phyloP scores from a whole-genome alignment of 30 jellyfish, hydroid and myxozoan genomes.

The Hydractinia symbiolongicarpus region DNA sequence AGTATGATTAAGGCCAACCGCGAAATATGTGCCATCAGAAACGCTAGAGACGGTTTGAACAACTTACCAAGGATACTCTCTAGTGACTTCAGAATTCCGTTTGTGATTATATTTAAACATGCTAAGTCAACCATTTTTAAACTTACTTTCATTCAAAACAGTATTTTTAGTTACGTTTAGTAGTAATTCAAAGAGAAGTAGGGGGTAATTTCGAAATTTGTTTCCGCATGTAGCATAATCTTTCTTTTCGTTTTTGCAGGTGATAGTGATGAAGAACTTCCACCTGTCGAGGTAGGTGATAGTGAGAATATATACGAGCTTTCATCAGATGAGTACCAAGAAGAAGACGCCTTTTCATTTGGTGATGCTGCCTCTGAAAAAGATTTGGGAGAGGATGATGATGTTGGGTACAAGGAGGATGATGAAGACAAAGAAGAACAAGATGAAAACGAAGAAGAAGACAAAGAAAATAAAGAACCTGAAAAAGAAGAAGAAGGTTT shows the following conservation, averaged over 20 bases:
- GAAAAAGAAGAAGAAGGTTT: constrained; percentile 4
- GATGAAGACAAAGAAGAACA: background rate
- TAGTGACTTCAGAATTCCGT: too few species aligned
- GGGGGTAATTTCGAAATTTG: background rate
- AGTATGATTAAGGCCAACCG: too few species aligned
- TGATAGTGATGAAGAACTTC: constrained; percentile 24
- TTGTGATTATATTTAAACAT: too few species aligned
- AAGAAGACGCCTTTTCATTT: constrained; percentile 8
- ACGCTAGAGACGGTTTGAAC: background rate
- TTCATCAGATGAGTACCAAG: background rate
- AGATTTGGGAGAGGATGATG: constrained; percentile 17
- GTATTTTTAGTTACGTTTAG: too few species aligned
- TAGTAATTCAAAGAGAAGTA: too few species aligned
- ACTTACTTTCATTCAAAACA: too few species aligned
- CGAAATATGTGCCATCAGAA: too few species aligned
- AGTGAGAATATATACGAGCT: background rate
- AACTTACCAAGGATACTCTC: background rate
- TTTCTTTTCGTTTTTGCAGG: constrained; percentile 12
- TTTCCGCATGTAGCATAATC: background rate
- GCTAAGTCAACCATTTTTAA: too few species aligned
- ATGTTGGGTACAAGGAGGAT: background rate
- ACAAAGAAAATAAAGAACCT: background rate
- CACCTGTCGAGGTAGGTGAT: background rate
- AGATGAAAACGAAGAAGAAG: background rate
- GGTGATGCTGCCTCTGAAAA: constrained; percentile 17